Evolutionary conservation across 1,140 invertebrate species (phyloP).

Genomic region (Drosophila grimshawi): DNA sequence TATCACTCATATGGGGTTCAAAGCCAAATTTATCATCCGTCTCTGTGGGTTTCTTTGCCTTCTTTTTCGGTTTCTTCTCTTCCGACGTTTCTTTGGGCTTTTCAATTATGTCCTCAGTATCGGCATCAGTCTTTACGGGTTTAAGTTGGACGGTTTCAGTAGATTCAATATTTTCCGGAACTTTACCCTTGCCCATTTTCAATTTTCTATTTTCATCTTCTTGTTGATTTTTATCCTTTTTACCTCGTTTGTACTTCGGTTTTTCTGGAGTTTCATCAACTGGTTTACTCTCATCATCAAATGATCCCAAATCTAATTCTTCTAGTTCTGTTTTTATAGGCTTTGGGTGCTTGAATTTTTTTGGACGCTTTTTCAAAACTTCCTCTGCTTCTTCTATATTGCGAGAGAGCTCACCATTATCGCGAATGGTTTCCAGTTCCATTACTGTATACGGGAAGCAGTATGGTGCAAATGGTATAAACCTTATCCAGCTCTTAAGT

Average conservation of each 20-base stretch:
- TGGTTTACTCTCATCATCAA: slow-evolving; percentile 48
- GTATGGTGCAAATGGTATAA: slow-evolving; percentile 75
- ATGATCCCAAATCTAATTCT: slow-evolving; percentile 47
- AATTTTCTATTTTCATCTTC: slow-evolving; percentile 54
- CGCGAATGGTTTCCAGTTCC: slow-evolving; percentile 59
- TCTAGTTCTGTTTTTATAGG: slow-evolving; percentile 60
- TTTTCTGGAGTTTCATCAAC: slow-evolving; percentile 46
- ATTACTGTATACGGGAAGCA: slow-evolving; percentile 63
- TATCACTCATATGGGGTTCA: slow-evolving; percentile 24
- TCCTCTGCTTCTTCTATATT: slow-evolving; percentile 78
- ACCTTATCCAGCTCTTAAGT: slow-evolving; percentile 77
- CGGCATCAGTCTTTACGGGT: slow-evolving; percentile 62
- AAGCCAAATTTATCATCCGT: slow-evolving; percentile 42
- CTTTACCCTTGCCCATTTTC: slow-evolving; percentile 72
- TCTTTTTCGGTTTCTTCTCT: slow-evolving; percentile 49
- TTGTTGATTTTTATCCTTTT: slow-evolving; percentile 55
- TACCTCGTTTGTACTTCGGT: slow-evolving; percentile 67
- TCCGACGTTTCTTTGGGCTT: slow-evolving; percentile 65
- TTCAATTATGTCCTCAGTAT: slow-evolving; percentile 72
- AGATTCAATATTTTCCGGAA: slow-evolving; percentile 56
- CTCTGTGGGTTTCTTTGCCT: slow-evolving; percentile 45
- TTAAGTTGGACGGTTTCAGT: slow-evolving; percentile 86
- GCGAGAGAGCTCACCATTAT: slow-evolving; percentile 74
- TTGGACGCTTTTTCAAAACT: slow-evolving; percentile 62
- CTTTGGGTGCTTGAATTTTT: slow-evolving; percentile 68